Base-by-base conservation (phyloP, 2,797 vertebrate genomes). In the Anguilla pacifica region DNA sequence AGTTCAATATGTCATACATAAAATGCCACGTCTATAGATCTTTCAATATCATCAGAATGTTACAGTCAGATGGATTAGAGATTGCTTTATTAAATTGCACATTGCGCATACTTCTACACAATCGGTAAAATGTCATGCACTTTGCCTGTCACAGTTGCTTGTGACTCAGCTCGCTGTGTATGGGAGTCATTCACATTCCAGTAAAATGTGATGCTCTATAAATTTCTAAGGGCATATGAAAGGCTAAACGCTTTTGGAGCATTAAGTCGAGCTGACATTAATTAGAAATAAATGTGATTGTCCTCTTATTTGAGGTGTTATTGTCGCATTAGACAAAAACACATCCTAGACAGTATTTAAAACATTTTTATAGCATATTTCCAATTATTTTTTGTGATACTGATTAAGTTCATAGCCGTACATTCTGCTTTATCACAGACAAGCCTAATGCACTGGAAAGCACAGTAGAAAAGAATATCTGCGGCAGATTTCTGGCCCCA, bases 241-340 rank as follows among this genome's bases (percentile, higher is more conserved):
- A 90, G 86, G 91, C 92, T 89, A 87, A 84, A 55, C 86, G 87
- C 92, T 90, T 72, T 64, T 90, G 85, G 91, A 91, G 67, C 83
- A 64, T 87, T 91, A 87, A 89, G 93, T 93, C 94, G 89, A 90
- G 22, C 0, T 15, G 10, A 89, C 88, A 86, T 91, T 90, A 43
- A 87, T 93, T 92, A 91, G 88, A 91, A 93, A 92, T 91, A 91
- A 90, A 92, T 13, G 90, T 89, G 79, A 91, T 91, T 90, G 89
- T 92, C 91, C 89, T 88, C 77, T 88, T 87, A 59, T 89, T 87
- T 89, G 86, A 85, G 83, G 85, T 86, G 88, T 87, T 88, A 81
- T 85, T 86, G 83, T 88, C 57, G 67, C 83, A 53, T 13, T 53
- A 53, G 11, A 53, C 10, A 53, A 81, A 6, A 81, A 6, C 74